phyloP scores from a whole-genome alignment of 2,888 invertebrate genomes.

The Acanthosepion lycidas region DNA sequence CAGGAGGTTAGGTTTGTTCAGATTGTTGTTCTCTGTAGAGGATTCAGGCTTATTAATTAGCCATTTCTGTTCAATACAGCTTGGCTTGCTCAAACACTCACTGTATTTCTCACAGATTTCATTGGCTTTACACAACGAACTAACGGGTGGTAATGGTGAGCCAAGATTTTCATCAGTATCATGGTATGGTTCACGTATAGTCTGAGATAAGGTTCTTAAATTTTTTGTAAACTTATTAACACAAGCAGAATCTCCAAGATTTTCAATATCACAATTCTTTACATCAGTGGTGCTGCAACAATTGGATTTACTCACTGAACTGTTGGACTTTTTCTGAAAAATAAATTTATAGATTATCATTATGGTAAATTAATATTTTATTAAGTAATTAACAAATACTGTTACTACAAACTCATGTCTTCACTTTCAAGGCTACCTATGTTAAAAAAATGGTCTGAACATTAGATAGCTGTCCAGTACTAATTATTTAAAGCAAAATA shows the following conservation, averaged over 20 bases:
- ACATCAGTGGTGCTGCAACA: not conserved
- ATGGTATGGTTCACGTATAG: not conserved
- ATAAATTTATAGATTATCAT: not conserved
- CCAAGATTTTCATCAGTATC: not conserved
- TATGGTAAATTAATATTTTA: not conserved
- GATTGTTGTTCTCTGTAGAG: not conserved
- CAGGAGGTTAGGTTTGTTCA: not conserved
- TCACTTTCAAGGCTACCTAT: not conserved
- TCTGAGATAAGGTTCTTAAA: not conserved
- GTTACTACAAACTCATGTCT: not conserved
- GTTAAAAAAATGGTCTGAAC: not conserved
- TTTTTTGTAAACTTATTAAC: not conserved
- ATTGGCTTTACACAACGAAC: constrained; percentile 51
- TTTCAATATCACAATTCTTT: constrained; percentile 53
- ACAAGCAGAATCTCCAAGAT: constrained; percentile 50
- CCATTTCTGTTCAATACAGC: constrained; percentile 48
- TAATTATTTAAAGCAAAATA: not conserved
- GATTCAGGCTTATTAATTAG: not conserved
- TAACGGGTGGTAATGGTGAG: constrained; percentile 8
- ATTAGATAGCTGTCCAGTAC: too few relatives aligned
- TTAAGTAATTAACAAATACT: too few relatives aligned
- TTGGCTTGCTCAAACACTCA: constrained; percentile 50
- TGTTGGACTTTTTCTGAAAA: constrained; percentile 42
- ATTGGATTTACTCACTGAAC: not conserved
- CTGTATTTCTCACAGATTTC: constrained; percentile 49